Percentiles rank a stretch among this genome's conserved stretches.
These are phyloP conservation scores for Rotaria socialis DNA, from an alignment of 2,888 invertebrate genomes.

Conservation along the genomic window DNA sequence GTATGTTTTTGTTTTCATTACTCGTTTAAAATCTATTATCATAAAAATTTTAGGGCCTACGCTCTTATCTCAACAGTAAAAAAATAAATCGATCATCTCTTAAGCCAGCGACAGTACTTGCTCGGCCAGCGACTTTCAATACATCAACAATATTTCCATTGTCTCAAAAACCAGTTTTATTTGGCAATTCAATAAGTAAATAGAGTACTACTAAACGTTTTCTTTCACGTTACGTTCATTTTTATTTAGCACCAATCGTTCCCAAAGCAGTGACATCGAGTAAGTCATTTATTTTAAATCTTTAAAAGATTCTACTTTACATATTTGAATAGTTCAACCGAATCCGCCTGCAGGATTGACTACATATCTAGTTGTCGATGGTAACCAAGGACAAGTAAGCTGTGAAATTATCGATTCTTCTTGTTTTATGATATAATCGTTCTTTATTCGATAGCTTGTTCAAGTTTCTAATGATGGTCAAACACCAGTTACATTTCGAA, in stretches of 20 bases:
- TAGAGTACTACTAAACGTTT: no score
- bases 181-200: neutral
- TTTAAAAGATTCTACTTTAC: no score
- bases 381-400: conserved; percentile 36
- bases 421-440: no score
- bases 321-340: neutral
- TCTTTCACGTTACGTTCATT: no score
- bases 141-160: neutral
- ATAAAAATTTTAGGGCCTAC: neutral
- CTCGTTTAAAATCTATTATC: neutral
- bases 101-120: neutral
- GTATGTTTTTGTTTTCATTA: neutral
- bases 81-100: neutral
- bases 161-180: neutral
- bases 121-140: neutral
- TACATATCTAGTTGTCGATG: conserved; percentile 20
- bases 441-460: neutral
- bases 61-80: neutral
- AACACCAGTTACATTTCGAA: conserved; percentile 14
- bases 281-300: neutral
- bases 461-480: neutral
- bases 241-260: neutral
- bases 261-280: neutral
- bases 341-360: neutral
- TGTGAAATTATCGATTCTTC: neutral